Base-by-base conservation (phyloP, 2,113 vertebrate genomes). In the Corythornis cristatus region DNA sequence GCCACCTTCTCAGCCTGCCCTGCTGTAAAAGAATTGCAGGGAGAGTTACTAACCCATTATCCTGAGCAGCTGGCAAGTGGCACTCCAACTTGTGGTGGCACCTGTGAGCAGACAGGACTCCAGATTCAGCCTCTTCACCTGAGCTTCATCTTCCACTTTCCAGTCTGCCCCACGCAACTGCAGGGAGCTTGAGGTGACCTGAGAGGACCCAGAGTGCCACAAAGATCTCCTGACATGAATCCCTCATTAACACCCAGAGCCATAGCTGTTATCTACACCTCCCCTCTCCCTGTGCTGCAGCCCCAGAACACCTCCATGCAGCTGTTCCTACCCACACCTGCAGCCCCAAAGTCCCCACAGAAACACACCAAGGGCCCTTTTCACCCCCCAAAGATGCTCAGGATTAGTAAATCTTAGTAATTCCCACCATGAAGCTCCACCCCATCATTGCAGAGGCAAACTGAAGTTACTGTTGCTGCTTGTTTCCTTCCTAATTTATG, bases 401-500 rank as follows among this genome's bases (percentile, higher is more conserved):
- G 42, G 42, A 70, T 45, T 11, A 82, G 40, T 33, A 86, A 43
- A 76, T 35, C 26, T 70, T 71, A 48, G 2, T 11, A 42, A 88
- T 95, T 91, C 85, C 65, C 76, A 16, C 16, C 77, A 35, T 26
- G 53, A 42, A 86, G 81, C 94, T 81, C 94, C 94, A 74, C 93
- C 93, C 76, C 48, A 15, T 0, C 1, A 89, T 37, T 96, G 85
- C 95, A 74, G 76, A 93, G 86, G 74, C 94, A 89, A 91, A 78
- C 35, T 26, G 10, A 85, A 88, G 87, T 76, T 57, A 83, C 75
- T 81, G 84, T 64, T 72, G 80, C 56, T 86, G 18, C 31, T 79
- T 86, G 71, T 89, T 95, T 91, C 89, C 82, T 96, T 96, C 95
- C 89, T 43, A 95, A 92, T 93, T 93, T 70, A 65, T 26, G 42